Evolutionary conservation across 2,888 invertebrate genomes (phyloP), one percentile per base, ranked within the genome.

Genomic region (Leptinotarsa peninsularis): DNA sequence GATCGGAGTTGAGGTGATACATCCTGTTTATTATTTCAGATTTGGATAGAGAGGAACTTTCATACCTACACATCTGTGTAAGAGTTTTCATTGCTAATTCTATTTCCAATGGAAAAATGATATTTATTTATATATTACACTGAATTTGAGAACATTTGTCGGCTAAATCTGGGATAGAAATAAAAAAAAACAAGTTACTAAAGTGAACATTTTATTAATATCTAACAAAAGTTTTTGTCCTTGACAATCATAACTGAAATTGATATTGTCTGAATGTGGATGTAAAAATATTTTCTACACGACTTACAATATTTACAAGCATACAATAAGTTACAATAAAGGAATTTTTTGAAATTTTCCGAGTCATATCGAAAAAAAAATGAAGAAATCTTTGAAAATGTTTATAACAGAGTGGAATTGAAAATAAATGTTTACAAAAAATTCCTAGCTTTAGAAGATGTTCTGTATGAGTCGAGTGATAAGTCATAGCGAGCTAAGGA

Each of bases 221-320:
- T 76, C 71, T 76, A 76, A 76, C 76, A 76, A 76, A 60, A 69
- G 68, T 74, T 68, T 71, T 73, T 23, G 33, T 73, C 33, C 70
- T 70, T 71, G 72, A 69, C 72, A 75, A 69, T 69, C 73, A 66
- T 63, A 73, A 78, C 78, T 78, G 78, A 81, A 78, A 75, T 78
- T 71, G 76, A 74, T 87, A 87, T 87, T 87, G 87, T 87, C 87
- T 82, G 84, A 83, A 86, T 43, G 43, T 43, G 43, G 10, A 7
- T 87, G 87, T 85, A 87, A 87, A 87, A 87, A 87, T 87, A 86
- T 84, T 82, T 83, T 82, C 82, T 83, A 81, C 81, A 80, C 81
- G 81, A 83, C 75, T 81, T 76, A 77, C 77, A 76, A 75, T 81
- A 80, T 81, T 67, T 81, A 81, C 81, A 80, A 76, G 73, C 79